Percentiles rank a stretch among this genome's conserved stretches.
These are phyloP conservation scores for Anolis sagrei DNA, from an alignment of 2,113 vertebrate species.

Conservation along the genomic window DNA sequence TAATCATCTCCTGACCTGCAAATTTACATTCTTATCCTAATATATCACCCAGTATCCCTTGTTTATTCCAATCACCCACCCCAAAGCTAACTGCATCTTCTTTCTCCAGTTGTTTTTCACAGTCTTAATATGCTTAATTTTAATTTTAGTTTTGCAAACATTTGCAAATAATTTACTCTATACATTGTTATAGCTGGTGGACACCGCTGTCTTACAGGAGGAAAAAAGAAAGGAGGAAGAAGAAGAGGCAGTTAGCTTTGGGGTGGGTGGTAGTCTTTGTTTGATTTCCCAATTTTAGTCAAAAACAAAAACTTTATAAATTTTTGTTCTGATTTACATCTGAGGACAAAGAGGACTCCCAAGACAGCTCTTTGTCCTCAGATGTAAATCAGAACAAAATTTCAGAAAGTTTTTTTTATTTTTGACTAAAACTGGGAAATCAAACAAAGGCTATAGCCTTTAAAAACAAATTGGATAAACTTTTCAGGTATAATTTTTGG, in stretches of 20 bases:
- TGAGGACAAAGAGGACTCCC: no score
- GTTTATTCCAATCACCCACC: neutral
- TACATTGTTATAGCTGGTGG: neutral
- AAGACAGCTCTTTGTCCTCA: neutral
- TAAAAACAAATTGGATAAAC: neutral
- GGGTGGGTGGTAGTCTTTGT: neutral
- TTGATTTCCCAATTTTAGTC: no score
- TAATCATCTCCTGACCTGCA: no score
- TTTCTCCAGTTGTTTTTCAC: neutral
- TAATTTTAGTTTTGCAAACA: neutral
- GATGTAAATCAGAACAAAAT: neutral
- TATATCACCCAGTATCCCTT: neutral
- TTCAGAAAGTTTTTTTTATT: neutral
- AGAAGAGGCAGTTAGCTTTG: no score
- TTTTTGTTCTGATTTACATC: no score
- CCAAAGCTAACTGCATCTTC: neutral
- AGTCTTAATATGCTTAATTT: no score
- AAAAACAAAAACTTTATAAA: no score
- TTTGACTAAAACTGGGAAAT: neutral
- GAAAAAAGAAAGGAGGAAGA: no score
- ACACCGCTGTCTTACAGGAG: neutral
- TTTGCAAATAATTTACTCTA: neutral
- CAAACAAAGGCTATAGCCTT: neutral
- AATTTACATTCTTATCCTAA: no score
- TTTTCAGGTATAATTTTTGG: neutral